Evolutionary conservation across 2,113 vertebrate species (phyloP).

Genomic region (Strix aluco): DNA sequence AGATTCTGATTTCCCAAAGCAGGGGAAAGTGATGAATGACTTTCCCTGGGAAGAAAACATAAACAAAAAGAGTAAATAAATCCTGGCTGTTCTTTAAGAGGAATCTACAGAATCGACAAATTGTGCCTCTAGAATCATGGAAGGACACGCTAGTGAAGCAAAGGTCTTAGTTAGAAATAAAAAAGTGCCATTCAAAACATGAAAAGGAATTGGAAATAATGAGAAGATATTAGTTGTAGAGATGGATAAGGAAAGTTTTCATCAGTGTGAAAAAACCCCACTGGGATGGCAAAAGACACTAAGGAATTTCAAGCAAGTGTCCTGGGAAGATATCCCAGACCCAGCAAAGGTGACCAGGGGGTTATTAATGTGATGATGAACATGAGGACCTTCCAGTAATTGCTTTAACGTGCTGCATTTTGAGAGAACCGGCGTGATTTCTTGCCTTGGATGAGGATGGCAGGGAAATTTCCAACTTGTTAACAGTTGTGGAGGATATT

Average conservation of each 20-base stretch:
- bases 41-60: background rate
- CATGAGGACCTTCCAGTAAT: background rate
- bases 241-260: background rate
- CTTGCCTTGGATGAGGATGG: accelerated
- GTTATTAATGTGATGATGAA: background rate
- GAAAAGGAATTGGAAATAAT: background rate
- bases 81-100: background rate
- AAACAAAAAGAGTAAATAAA: background rate
- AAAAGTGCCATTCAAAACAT: background rate
- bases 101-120: background rate
- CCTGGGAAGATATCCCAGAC: background rate
- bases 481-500: too few relatives aligned
- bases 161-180: background rate
- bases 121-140: background rate
- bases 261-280: background rate
- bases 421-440: background rate
- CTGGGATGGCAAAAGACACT: background rate
- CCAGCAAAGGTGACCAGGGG: background rate
- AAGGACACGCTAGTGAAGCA: too few relatives aligned
- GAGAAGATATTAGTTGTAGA: background rate
- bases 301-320: background rate
- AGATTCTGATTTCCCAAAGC: background rate
- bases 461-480: background rate
- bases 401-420: background rate
- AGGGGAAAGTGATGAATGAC: background rate